Evolutionary conservation across 2,797 vertebrate species (phyloP).

Genomic region (Amphiprion clarkii): DNA sequence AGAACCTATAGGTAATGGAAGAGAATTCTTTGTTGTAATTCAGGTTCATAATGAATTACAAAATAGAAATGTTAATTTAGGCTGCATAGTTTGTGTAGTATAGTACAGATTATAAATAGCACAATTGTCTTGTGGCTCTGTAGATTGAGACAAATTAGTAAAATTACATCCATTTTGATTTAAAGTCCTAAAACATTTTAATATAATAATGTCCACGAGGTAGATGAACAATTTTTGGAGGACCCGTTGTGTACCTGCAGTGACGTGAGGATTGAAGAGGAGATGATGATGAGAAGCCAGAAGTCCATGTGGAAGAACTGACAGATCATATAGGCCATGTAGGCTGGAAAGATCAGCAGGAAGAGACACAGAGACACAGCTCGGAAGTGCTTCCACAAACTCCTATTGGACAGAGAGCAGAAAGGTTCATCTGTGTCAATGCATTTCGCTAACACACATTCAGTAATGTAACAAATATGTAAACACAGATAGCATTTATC

Average conservation of each 20-base stretch:
- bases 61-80: accelerated
- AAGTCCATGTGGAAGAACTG: constrained; percentile 99
- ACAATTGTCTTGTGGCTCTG: not conserved
- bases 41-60: not conserved
- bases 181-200: not conserved
- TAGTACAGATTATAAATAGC: too few relatives aligned
- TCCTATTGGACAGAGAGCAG: constrained; percentile 81
- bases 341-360: constrained; percentile 95
- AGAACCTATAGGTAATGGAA: constrained; percentile 87
- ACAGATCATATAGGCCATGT: constrained; percentile 99
- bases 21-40: not conserved
- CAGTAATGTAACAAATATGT: not conserved
- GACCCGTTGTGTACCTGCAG: constrained; percentile 88
- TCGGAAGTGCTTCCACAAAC: constrained; percentile 98
- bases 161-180: not conserved
- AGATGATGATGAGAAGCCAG: constrained; percentile 99
- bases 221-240: not conserved
- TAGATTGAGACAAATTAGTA: not conserved
- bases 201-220: not conserved
- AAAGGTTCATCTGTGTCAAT: constrained; percentile 1
- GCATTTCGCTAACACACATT: not conserved
- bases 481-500: not conserved
- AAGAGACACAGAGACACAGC: constrained; percentile 96
- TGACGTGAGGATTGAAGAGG: constrained; percentile 97
- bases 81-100: accelerated